Percentiles rank a stretch among this genome's conserved stretches.
Conservation (phyloP, 2,888 invertebrate species). For the Macrosiphum euphorbiae region DNA sequence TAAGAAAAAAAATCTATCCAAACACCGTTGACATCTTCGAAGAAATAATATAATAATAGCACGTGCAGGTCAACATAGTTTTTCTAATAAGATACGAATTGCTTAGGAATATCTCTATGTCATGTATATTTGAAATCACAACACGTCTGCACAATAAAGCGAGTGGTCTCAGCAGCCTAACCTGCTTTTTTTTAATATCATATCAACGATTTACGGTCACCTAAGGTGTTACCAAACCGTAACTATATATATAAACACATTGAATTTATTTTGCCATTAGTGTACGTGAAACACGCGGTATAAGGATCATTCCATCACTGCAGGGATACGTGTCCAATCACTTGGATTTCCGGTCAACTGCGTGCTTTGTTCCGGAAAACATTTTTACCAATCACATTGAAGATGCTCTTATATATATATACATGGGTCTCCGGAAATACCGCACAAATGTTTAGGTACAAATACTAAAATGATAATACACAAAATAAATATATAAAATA, state of each 20-base stretch:
- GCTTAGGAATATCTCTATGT: not conserved
- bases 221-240: not conserved
- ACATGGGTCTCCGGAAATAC: not conserved
- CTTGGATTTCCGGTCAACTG: conserved; percentile 37
- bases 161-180: not conserved
- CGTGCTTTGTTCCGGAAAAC: conserved; percentile 4
- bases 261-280: not conserved
- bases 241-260: not conserved
- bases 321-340: conserved; percentile 16
- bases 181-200: not conserved
- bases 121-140: not conserved
- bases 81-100: not conserved
- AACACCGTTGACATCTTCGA: not conserved
- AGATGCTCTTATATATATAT: not conserved
- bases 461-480: not conserved
- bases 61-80: not conserved
- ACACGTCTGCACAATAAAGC: not conserved
- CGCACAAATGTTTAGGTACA: not conserved
- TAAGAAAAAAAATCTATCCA: not conserved
- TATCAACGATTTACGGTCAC: not conserved
- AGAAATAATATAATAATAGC: not conserved
- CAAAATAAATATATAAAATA: not conserved
- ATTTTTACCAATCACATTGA: not conserved
- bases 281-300: not conserved
- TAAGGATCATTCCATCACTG: not conserved